Evolutionary conservation across 1,140 invertebrate species (phyloP).

Genomic region (Agrilus planipennis): DNA sequence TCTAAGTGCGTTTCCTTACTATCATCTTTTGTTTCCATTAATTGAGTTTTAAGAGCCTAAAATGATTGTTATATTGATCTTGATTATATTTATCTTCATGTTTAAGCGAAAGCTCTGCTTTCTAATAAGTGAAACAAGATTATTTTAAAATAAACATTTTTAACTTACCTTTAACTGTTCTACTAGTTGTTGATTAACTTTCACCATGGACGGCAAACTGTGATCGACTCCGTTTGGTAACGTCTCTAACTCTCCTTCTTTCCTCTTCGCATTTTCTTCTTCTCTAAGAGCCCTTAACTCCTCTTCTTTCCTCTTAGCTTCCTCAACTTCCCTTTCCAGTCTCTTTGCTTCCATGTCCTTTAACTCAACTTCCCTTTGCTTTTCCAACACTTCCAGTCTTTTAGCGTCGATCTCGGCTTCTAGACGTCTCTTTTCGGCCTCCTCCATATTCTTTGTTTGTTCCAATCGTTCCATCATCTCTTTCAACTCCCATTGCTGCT

Average conservation of each 20-base stretch:
- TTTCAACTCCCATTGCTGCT: slow-evolving; percentile 69
- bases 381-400: slow-evolving; percentile 76
- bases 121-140: no score
- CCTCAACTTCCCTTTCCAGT: slow-evolving; percentile 63
- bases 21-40: no score
- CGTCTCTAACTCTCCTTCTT: slow-evolving; percentile 22
- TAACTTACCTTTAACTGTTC: slow-evolving; percentile 26
- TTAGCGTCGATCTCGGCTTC: slow-evolving; percentile 81
- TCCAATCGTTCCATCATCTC: slow-evolving; percentile 87
- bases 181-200: slow-evolving; percentile 24
- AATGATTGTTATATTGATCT: no score
- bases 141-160: background rate
- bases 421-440: slow-evolving; percentile 73
- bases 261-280: slow-evolving; percentile 13
- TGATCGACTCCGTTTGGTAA: slow-evolving; percentile 23
- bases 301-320: slow-evolving; percentile 23
- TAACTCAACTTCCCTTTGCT: slow-evolving; percentile 71
- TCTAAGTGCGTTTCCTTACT: slow-evolving; percentile 26
- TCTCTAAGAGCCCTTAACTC: slow-evolving; percentile 17
- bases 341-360: slow-evolving; percentile 84
- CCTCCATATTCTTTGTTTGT: slow-evolving; percentile 76
- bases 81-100: no score
- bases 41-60: no score
- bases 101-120: no score
- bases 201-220: slow-evolving; percentile 23